These are phyloP conservation scores for Zosterops hypoxanthus DNA, from an alignment of 2,113 vertebrate genomes.

Conservation along the genomic window DNA sequence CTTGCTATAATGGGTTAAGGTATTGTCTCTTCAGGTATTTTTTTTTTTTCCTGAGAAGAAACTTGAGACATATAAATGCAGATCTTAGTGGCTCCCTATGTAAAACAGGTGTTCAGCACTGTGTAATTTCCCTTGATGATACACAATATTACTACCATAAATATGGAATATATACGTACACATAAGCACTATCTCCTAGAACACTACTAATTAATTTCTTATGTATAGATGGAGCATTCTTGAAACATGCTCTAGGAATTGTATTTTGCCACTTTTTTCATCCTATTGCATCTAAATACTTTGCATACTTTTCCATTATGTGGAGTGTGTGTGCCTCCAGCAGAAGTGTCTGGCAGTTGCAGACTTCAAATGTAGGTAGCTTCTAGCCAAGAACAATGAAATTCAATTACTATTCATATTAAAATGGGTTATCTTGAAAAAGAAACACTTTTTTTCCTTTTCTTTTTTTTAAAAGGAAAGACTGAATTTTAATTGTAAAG, in stretches of 20 bases:
- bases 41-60: neutral
- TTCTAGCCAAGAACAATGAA: neutral
- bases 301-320: neutral
- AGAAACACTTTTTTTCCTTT: neutral
- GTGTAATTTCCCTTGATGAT: slow-evolving; percentile 50
- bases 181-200: neutral
- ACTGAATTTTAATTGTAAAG: neutral
- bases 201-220: neutral
- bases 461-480: neutral
- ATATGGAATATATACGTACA: slow-evolving; percentile 4
- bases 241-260: neutral
- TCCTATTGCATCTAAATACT: neutral
- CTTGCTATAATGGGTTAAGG: neutral
- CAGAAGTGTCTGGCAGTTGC: neutral
- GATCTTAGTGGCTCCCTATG: neutral
- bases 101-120: slow-evolving; percentile 58
- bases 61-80: slow-evolving; percentile 21
- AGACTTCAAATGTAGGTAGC: neutral
- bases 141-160: slow-evolving; percentile 25
- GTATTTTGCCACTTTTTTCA: neutral
- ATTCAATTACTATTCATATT: neutral
- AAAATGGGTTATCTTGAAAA: neutral
- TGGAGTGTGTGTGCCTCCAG: neutral
- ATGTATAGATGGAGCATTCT: neutral
- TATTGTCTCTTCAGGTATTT: neutral